Percentiles rank a stretch among this genome's conserved stretches.
phyloP scores from a whole-genome alignment of 2,113 vertebrate genomes.

The Gracilinanus agilis region DNA sequence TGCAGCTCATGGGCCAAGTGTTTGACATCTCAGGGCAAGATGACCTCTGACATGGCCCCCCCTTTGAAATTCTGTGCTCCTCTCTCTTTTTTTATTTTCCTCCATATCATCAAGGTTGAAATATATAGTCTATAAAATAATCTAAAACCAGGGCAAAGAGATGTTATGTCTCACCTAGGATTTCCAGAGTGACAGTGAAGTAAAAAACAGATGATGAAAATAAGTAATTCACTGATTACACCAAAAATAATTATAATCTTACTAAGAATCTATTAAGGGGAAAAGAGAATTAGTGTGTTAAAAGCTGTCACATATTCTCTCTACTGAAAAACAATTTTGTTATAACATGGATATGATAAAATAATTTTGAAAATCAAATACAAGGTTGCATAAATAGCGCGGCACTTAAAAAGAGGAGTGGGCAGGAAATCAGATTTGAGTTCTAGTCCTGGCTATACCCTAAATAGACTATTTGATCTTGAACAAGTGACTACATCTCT shows the following conservation, averaged over 20 bases:
- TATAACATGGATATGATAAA: neutral
- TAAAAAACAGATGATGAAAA: neutral
- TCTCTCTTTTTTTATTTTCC: neutral
- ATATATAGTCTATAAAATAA: neutral
- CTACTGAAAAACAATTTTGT: neutral
- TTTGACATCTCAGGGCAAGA: neutral
- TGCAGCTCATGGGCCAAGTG: neutral
- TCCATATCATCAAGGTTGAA: neutral
- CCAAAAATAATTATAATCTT: neutral
- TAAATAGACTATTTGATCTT: neutral
- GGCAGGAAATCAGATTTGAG: neutral
- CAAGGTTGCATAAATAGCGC: neutral
- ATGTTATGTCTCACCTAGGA: neutral
- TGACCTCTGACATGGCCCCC: neutral
- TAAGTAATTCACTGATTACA: constrained; percentile 6
- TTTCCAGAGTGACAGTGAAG: neutral
- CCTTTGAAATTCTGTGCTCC: neutral
- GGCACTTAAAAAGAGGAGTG: neutral
- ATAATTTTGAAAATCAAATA: neutral
- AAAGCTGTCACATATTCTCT: neutral
- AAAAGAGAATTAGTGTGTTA: neutral
- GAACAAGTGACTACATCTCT: neutral
- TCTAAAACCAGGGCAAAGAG: neutral
- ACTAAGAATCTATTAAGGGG: neutral
- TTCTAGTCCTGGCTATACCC: neutral